phyloP scores from a whole-genome alignment of 1,140 invertebrate genomes.

The Brachionus rubens region DNA sequence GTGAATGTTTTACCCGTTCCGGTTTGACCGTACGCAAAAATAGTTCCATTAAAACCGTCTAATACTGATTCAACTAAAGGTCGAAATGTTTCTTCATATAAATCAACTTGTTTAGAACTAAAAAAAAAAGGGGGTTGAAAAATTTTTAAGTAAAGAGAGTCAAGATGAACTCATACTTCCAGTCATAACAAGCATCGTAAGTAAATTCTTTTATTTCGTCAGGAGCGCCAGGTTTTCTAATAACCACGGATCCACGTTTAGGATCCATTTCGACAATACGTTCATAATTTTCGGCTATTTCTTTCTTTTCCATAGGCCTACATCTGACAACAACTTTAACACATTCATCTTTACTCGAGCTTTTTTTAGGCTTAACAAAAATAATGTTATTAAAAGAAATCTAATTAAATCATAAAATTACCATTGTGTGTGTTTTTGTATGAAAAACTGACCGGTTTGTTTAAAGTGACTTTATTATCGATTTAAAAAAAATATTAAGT shows the following conservation, averaged over 20 bases:
- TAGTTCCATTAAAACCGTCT: conserved; percentile 65
- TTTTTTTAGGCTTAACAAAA: not conserved
- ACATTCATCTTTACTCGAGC: conserved; percentile 64
- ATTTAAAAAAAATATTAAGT: too few relatives aligned
- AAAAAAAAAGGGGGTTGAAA: conserved; percentile 65
- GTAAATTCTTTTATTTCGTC: conserved; percentile 71
- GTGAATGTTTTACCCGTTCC: conserved; percentile 63
- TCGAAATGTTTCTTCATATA: conserved; percentile 51
- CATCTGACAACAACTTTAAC: conserved; percentile 89
- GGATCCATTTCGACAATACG: conserved; percentile 23
- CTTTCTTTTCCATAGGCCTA: conserved; percentile 79
- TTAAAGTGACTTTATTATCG: too few relatives aligned
- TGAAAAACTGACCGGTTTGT: too few relatives aligned
- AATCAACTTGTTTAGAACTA: conserved; percentile 20
- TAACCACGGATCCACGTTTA: conserved; percentile 11
- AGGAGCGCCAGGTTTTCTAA: conserved; percentile 60
- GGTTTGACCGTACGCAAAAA: conserved; percentile 65
- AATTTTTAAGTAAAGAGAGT: conserved; percentile 65
- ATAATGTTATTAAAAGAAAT: too few relatives aligned
- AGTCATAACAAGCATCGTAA: conserved; percentile 72
- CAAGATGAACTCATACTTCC: conserved; percentile 66
- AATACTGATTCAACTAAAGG: conserved; percentile 65
- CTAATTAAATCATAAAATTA: too few relatives aligned
- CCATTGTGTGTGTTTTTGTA: too few relatives aligned
- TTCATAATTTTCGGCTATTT: conserved; percentile 71